phyloP scores from a whole-genome alignment of 2,797 vertebrate genomes.

The Menidia menidia region DNA sequence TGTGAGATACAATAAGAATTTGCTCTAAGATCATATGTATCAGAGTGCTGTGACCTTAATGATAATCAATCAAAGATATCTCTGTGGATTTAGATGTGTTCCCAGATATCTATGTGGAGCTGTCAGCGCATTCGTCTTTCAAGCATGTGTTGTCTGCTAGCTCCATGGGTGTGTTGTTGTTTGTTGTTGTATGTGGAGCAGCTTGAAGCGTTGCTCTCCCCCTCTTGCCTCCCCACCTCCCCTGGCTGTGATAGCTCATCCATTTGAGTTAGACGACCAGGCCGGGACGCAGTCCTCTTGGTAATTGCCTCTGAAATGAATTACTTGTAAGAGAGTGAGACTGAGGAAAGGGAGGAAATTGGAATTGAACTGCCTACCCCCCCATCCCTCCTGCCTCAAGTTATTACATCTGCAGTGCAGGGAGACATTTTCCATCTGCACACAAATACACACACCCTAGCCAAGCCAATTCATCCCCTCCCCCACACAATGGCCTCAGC shows the following conservation, averaged over 20 bases:
- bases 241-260: constrained; percentile 76
- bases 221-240: not conserved
- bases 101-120: constrained; percentile 30
- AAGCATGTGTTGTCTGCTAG: constrained; percentile 36
- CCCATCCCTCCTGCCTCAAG: constrained; percentile 67
- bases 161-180: constrained; percentile 58
- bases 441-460: constrained; percentile 41
- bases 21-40: constrained; percentile 54
- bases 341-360: constrained; percentile 74
- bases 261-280: constrained; percentile 73
- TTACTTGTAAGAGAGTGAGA: constrained; percentile 78
- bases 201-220: constrained; percentile 34
- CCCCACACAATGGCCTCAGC: constrained; percentile 51
- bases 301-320: constrained; percentile 84
- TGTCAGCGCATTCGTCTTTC: constrained; percentile 28
- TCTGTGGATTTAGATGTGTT: constrained; percentile 41
- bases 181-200: constrained; percentile 59
- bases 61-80: constrained; percentile 49
- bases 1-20: constrained; percentile 30
- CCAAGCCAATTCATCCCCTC: constrained; percentile 60
- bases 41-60: constrained; percentile 52
- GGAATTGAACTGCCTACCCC: constrained; percentile 74
- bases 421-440: constrained; percentile 65
- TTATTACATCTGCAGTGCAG: constrained; percentile 83
- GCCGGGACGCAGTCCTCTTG: constrained; percentile 61